These are phyloP conservation scores for Perithous albicinctus DNA, from an alignment of 2,888 invertebrate genomes.

Conservation along the genomic window DNA sequence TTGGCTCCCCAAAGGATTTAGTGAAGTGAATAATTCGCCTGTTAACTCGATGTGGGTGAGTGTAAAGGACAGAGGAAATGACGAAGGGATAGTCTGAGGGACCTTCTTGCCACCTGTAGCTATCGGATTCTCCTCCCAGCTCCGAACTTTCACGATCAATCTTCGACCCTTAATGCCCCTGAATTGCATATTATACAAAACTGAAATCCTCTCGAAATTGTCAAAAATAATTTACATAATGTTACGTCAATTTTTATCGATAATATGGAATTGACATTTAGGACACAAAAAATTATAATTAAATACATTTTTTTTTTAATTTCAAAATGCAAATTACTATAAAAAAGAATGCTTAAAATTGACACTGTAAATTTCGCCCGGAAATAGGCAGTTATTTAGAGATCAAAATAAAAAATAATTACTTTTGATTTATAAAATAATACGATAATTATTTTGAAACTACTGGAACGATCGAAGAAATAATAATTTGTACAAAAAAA, in stretches of 20 bases:
- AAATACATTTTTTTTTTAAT: no score
- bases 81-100: conserved; percentile 1
- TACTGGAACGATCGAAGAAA: no score
- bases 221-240: not conserved
- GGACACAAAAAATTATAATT: no score
- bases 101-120: conserved; percentile 76
- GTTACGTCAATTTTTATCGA: not conserved
- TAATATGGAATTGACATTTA: not conserved
- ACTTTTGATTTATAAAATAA: no score
- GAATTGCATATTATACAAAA: not conserved
- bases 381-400: no score
- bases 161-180: not conserved
- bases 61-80: not conserved
- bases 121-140: conserved; percentile 30
- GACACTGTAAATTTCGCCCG: no score
- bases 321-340: not conserved
- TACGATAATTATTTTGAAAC: no score
- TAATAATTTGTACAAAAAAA: not conserved
- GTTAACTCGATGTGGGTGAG: conserved; percentile 71
- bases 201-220: not conserved
- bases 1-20: conserved; percentile 7
- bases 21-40: conserved; percentile 66
- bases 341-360: not conserved
- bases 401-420: no score
- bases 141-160: conserved; percentile 2